Evolutionary conservation across 2,888 invertebrate genomes (phyloP).

Genomic region (Lottia gigantea): DNA sequence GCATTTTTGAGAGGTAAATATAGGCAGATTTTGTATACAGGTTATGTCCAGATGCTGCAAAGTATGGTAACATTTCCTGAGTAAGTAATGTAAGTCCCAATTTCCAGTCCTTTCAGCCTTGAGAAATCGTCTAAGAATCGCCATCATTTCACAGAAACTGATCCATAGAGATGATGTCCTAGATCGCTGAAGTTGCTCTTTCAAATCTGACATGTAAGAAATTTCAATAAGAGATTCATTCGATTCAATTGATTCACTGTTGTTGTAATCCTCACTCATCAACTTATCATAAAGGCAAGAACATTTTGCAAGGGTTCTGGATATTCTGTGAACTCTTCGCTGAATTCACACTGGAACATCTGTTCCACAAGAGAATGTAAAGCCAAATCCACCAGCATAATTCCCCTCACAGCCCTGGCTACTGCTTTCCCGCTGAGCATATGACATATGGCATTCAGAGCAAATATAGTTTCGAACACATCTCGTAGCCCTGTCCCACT

Average conservation of each 20-base stretch:
- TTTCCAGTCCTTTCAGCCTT: not conserved
- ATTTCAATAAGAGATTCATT: too few species aligned
- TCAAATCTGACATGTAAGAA: too few species aligned
- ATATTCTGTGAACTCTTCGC: too few species aligned
- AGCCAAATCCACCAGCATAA: slow-evolving; percentile 34
- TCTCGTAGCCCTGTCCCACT: slow-evolving; percentile 35
- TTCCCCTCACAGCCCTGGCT: slow-evolving; percentile 35
- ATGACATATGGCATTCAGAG: slow-evolving; percentile 32
- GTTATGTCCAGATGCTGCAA: slow-evolving; percentile 40
- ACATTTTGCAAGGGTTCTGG: too few species aligned
- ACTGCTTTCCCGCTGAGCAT: slow-evolving; percentile 37
- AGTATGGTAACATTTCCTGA: slow-evolving; percentile 1
- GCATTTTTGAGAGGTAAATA: slow-evolving; percentile 30
- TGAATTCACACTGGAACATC: too few species aligned
- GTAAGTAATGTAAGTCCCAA: not conserved
- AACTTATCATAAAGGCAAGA: too few species aligned
- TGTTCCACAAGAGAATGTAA: too few species aligned
- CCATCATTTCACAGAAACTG: not conserved
- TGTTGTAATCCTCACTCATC: too few species aligned
- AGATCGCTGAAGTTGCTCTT: too few species aligned
- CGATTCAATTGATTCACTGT: too few species aligned
- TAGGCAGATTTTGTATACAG: slow-evolving; percentile 33
- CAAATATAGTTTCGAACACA: slow-evolving; percentile 31
- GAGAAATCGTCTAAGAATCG: not conserved
- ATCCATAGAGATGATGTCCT: not conserved